Percentiles rank a stretch among this genome's conserved stretches.
These are phyloP conservation scores for Palythoa grandis DNA, from an alignment of 92 coral and sea anemone species.

Conservation along the genomic window DNA sequence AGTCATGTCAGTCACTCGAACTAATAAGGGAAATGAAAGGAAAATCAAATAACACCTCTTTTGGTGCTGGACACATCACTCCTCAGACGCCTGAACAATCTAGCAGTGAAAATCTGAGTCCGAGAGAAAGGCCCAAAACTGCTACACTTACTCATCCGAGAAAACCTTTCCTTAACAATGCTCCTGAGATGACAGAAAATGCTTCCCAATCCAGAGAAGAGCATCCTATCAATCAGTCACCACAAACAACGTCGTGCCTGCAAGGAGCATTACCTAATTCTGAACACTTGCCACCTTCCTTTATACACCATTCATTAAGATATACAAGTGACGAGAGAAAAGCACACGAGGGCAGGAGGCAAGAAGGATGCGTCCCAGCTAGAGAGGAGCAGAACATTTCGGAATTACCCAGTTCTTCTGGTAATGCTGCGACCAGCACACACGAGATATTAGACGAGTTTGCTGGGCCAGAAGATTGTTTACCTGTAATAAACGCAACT, in stretches of 20 bases:
- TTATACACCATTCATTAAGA: conserved; percentile 1
- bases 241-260: not conserved
- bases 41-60: not conserved
- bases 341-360: not conserved
- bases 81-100: not conserved
- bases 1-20: not conserved
- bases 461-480: conserved; percentile 19
- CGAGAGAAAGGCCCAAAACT: not conserved
- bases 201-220: not conserved
- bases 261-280: not conserved
- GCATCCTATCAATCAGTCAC: not conserved
- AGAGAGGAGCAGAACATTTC: not conserved
- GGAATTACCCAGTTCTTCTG: not conserved
- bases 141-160: not conserved
- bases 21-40: not conserved
- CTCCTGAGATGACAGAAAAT: not conserved
- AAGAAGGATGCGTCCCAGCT: not conserved
- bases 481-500: conserved; percentile 9
- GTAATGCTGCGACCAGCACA: not conserved
- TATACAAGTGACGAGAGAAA: not conserved
- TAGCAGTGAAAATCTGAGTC: not conserved
- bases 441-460: conserved; percentile 28
- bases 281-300: not conserved
- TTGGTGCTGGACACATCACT: not conserved
- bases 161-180: not conserved